Evolutionary conservation across 2,797 vertebrate genomes (phyloP), one percentile per base, ranked within the genome.

Genomic region (Prunella strophiata): DNA sequence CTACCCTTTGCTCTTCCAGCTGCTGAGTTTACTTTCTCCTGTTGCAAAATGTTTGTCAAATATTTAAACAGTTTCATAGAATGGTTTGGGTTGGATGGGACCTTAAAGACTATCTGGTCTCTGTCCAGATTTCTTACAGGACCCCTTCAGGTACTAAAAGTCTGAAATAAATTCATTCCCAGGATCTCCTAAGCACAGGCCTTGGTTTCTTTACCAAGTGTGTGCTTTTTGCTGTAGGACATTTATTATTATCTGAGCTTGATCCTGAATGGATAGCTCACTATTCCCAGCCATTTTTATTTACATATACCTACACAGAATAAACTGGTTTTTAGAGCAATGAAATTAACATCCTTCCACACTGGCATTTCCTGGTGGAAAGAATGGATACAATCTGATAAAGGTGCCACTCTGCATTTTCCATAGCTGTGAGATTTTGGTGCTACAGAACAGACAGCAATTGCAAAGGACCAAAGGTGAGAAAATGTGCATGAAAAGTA

Each of bases 21-120:
- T 79, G 34, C 81, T 84, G 93, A 96, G 87, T 88, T 81, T 84
- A 84, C 36, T 40, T 76, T 76, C 34, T 32, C 29, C 80, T 83
- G 51, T 74, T 57, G 84, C 51, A 86, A 95, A 96, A 88, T 68
- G 75, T 81, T 43, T 73, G 38, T 10, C 54, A 80, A 90, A 85
- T 63, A 63, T 83, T 81, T 82, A 40, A 74, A 83, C 21, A 25
- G 45, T 58, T 61, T 36, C 40, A n/a, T 8, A n/a, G 47, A 90
- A 73, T 9, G 23, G 30, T 54, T 66, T 72, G 59, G 19, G 19
- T 61, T 78, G 40, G 34, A 54, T 43, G 13, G 23, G 40, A 54
- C 26, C 42, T 61, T 38, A 73, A 54, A 54, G 22, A 54, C 11
- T 51, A 36, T 13, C 40, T 27, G 36, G 4, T 59, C 30, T 30